phyloP scores from a whole-genome alignment of 1,140 invertebrate genomes.

The Yoshiicerus persimilis region DNA sequence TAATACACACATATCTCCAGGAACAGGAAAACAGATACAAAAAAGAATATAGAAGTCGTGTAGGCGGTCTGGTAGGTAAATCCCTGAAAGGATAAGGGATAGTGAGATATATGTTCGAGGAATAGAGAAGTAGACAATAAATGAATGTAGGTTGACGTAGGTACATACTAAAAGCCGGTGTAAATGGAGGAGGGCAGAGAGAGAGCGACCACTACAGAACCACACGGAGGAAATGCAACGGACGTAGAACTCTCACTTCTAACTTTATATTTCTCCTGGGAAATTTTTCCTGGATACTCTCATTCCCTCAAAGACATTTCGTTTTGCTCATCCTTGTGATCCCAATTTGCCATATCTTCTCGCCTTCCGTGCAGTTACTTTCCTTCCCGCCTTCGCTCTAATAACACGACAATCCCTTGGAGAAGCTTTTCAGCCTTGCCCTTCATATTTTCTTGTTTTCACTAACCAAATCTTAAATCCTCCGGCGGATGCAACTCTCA shows the following conservation, averaged over 20 bases:
- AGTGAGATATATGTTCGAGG: not conserved
- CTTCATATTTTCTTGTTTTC: not conserved
- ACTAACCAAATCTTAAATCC: not conserved
- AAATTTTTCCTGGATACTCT: conserved; percentile 38
- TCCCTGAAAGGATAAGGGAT: not conserved
- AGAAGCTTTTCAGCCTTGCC: not conserved
- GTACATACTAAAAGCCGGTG: not conserved
- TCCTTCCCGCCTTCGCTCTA: not conserved
- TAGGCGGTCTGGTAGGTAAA: not conserved
- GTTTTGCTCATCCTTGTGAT: not conserved
- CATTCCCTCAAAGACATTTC: conserved; percentile 34
- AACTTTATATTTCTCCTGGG: conserved; percentile 42
- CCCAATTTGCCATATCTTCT: conserved; percentile 25
- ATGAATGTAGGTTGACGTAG: not conserved
- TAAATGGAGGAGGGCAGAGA: not conserved
- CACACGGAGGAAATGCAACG: not conserved
- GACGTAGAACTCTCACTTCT: conserved; percentile 25
- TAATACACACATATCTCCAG: too few species aligned
- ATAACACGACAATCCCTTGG: not conserved
- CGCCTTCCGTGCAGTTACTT: not conserved
- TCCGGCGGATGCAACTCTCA: not conserved
- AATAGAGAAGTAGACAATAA: not conserved
- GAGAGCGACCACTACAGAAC: not conserved
- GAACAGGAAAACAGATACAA: too few species aligned
- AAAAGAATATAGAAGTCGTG: not conserved